Percentiles rank a stretch among this genome's conserved stretches.
Conservation (phyloP, 1,140 invertebrate species). For the Drosophila persimilis region DNA sequence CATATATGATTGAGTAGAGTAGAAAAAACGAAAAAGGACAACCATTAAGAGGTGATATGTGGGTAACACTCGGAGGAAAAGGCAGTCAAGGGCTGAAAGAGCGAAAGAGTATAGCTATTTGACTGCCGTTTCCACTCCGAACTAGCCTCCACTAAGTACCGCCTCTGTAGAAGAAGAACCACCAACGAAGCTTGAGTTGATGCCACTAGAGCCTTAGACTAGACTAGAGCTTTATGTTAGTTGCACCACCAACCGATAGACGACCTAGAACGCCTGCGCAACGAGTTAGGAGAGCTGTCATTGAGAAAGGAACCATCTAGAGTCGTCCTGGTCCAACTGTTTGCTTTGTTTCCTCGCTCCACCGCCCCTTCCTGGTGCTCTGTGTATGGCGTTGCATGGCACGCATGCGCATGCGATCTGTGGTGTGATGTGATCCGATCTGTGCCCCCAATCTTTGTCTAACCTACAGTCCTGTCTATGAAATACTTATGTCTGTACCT, state of each 20-base stretch:
- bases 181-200: slow-evolving; percentile 7
- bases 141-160: no score
- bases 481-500: slow-evolving; percentile 24
- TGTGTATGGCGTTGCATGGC: slow-evolving; percentile 46
- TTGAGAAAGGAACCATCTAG: slow-evolving; percentile 1
- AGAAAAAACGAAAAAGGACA: no score
- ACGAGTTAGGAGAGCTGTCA: no score
- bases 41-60: no score
- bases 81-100: no score
- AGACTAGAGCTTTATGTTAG: slow-evolving; percentile 27
- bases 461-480: slow-evolving; percentile 18
- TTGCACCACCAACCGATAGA: slow-evolving; percentile 38
- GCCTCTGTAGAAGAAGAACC: background rate
- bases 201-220: slow-evolving; percentile 9
- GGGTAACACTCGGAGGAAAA: no score
- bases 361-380: background rate
- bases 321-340: background rate
- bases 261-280: background rate
- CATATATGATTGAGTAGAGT: background rate
- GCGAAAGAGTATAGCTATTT: no score
- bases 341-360: slow-evolving; percentile 1
- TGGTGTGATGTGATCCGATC: background rate
- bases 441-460: background rate
- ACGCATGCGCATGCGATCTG: slow-evolving; percentile 28
- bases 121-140: no score